Conservation (phyloP, 2,888 invertebrate species). For the Pegoplata infirma region DNA sequence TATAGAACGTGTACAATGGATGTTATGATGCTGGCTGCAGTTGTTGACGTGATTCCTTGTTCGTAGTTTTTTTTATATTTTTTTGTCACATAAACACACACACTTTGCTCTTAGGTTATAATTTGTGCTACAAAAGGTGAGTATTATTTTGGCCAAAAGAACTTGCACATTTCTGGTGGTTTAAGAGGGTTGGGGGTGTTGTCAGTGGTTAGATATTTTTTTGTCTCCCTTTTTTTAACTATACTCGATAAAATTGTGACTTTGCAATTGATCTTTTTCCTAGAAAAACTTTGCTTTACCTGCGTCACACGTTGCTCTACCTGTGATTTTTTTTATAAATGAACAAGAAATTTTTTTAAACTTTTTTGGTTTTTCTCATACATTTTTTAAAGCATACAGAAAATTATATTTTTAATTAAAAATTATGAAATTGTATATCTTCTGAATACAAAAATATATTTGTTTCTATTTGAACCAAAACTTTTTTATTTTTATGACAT, state of each 20-base stretch:
- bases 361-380: not conserved
- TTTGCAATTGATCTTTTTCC: conserved; percentile 45
- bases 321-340: conserved; percentile 22
- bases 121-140: conserved; percentile 26
- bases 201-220: no score
- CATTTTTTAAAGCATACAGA: not conserved
- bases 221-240: no score
- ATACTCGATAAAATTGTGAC: conserved; percentile 25
- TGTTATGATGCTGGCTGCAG: conserved; percentile 39
- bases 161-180: not conserved
- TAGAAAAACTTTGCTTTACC: conserved; percentile 18
- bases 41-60: conserved; percentile 42
- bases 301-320: conserved; percentile 36
- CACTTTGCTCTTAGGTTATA: conserved; percentile 53
- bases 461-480: no score
- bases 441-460: no score
- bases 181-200: not conserved
- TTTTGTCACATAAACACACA: conserved; percentile 24
- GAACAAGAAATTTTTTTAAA: conserved; percentile 11
- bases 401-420: no score
- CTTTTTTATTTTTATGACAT: no score
- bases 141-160: conserved; percentile 25
- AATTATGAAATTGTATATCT: no score
- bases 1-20: conserved; percentile 3
- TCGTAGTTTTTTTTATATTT: conserved; percentile 18